phyloP scores from a whole-genome alignment of 2,797 vertebrate species.

The Pseudotriccus pelzelni region DNA sequence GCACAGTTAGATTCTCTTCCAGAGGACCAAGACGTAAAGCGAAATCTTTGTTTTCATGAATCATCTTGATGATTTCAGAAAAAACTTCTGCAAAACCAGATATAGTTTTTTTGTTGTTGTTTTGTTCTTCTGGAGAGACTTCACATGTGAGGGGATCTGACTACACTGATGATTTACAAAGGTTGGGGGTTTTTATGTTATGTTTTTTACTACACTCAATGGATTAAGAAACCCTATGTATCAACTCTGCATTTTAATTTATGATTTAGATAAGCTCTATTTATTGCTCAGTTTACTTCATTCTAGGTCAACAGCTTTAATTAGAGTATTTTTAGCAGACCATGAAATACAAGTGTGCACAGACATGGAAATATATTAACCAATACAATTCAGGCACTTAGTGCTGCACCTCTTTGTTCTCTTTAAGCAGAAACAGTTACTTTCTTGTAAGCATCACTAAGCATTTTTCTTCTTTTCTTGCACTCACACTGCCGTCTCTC shows the following conservation, averaged over 20 bases:
- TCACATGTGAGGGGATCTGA: neutral
- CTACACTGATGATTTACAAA: neutral
- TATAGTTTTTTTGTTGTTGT: neutral
- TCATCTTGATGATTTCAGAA: neutral
- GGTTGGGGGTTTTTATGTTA: neutral
- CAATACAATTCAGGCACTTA: neutral
- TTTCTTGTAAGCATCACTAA: neutral
- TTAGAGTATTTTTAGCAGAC: slow-evolving; percentile 19
- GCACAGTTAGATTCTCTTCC: neutral
- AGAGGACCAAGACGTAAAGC: neutral
- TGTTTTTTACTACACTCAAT: neutral
- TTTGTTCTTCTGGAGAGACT: neutral
- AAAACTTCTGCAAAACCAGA: neutral
- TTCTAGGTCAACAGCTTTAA: slow-evolving; percentile 26
- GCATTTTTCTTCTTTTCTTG: neutral
- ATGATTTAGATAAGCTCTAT: neutral
- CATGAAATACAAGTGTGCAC: neutral
- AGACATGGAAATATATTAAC: neutral
- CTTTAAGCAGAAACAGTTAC: neutral
- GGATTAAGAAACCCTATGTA: neutral
- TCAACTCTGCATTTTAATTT: neutral
- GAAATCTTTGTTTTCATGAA: neutral
- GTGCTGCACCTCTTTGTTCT: neutral
- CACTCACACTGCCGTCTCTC: neutral
- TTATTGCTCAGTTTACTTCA: slow-evolving; percentile 28